Evolutionary conservation across 2,888 invertebrate genomes (phyloP).

Genomic region (Acleris laterana): DNA sequence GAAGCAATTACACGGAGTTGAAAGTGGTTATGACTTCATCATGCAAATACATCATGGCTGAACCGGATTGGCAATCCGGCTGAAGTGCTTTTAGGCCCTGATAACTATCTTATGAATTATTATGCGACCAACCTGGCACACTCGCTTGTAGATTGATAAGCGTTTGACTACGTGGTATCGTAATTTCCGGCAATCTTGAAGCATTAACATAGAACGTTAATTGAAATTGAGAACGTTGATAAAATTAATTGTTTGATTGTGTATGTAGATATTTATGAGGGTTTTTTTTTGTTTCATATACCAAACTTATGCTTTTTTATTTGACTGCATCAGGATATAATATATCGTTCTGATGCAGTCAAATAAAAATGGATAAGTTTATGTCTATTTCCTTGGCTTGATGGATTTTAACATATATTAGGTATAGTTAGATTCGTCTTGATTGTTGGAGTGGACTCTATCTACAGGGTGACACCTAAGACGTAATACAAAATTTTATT

Average conservation of each 20-base stretch:
- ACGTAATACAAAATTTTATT: no score
- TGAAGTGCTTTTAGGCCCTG: slow-evolving; percentile 66
- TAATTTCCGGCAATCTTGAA: slow-evolving; percentile 7
- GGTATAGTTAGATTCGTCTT: no score
- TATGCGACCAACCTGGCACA: slow-evolving; percentile 50
- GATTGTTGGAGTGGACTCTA: no score
- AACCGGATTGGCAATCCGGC: slow-evolving; percentile 66
- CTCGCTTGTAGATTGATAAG: slow-evolving; percentile 33
- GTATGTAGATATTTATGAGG: not conserved
- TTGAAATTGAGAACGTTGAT: not conserved
- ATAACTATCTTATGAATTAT: slow-evolving; percentile 72
- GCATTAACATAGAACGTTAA: not conserved
- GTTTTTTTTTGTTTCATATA: no score
- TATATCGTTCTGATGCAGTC: no score
- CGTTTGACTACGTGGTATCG: slow-evolving; percentile 10
- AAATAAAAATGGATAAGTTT: no score
- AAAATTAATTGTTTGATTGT: not conserved
- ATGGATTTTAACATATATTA: no score
- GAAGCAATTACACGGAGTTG: slow-evolving; percentile 60
- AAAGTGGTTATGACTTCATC: slow-evolving; percentile 64
- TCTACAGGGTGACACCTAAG: no score
- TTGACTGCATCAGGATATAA: no score
- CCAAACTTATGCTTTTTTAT: no score
- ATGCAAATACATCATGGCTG: slow-evolving; percentile 62
- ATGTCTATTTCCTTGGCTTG: no score